Evolutionary conservation across 1,140 invertebrate genomes (phyloP), one percentile per base, ranked within the genome.

Genomic region (Copidosoma floridanum): DNA sequence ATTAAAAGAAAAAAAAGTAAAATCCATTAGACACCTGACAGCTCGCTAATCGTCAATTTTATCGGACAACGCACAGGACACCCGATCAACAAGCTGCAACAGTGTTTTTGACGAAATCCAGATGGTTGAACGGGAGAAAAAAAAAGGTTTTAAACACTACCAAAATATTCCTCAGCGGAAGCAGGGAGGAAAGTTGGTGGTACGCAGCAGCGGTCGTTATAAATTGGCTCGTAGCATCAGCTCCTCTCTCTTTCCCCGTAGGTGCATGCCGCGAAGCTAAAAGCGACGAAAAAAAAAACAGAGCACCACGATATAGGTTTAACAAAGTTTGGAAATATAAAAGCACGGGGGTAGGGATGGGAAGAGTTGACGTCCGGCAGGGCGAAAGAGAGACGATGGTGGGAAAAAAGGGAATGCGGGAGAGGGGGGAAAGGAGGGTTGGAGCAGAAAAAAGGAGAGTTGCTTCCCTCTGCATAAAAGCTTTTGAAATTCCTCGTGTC

Each of bases 201-300:
- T n/a, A n/a, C n/a, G n/a, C n/a, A n/a, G n/a, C n/a, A n/a, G 70
- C 66, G 68, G 68, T 73, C 71, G 71, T 69, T 71, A 74, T 76
- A 76, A 76, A 75, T 75, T 70, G 71, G 65, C 59, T 60, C 65
- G 64, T 66, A 20, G 10, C 21, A 21, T n/a, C 23, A 26, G 3
- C 32, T 41, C 63, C 56, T n/a, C n/a, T n/a, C n/a, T n/a, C n/a
- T n/a, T n/a, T n/a, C n/a, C n/a, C 57, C 62, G 63, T 66, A 43
- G 64, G 48, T 51, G 38, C 24, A 41, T 26, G 53, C 40, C 44
- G 53, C 50, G 41, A 18, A n/a, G 32, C 26, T 40, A 23, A 35
- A 54, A 51, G 47, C 29, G 35, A 51, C 55, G 63, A 63, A 61
- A 56, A n/a, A n/a, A n/a, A n/a, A n/a, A n/a, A n/a, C n/a, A n/a